Base-by-base conservation (phyloP, 2,797 vertebrate species). In the Champsocephalus esox region DNA sequence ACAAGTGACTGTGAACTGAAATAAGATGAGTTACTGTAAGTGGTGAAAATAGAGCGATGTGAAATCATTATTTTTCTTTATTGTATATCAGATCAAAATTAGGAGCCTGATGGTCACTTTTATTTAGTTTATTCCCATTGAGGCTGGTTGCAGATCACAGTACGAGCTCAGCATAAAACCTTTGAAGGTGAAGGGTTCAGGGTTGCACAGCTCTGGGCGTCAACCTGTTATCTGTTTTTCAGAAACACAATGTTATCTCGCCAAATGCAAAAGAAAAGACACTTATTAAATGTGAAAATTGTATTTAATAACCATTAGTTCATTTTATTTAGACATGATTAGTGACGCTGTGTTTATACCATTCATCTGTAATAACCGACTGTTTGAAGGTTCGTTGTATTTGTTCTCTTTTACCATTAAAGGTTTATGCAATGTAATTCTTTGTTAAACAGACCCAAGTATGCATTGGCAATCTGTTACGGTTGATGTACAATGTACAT, bases 331-430 rank as follows among this genome's bases (percentile, higher is more conserved):
- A 48, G 43, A 44, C 12, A 4, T n/a, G 6, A 24, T 54, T 12
- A 66, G 46, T 16, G 63, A n/a, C 51, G 19, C 17, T 48, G 8
- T 24, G 28, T 75, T 58, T 58, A 11, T 49, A 4, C 34, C 34
- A 77, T 81, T 5, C 13, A 45, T 44, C 21, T 77, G 34, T 61
- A 21, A 71, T 9, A 28, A 60, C 13, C 60, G 59, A 56, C 21
- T 44, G 14, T 73, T 64, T 80, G 52, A 76, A 80, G 69, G 50
- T 62, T 72, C 9, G 32, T 55, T 67, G 44, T 73, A 83, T 80
- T 80, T 54, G 79, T 60, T 66, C 12, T 12, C 38, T 19, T 73
- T 43, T 77, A 46, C 54, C 78, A 58, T 59, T 34, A 46, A 21
- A 16, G 43, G 45, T 32, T 60, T 24, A 58, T 58, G 17, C 6